These are phyloP conservation scores for Bombyx huttoni DNA, from an alignment of 2,888 invertebrate species.

Conservation along the genomic window DNA sequence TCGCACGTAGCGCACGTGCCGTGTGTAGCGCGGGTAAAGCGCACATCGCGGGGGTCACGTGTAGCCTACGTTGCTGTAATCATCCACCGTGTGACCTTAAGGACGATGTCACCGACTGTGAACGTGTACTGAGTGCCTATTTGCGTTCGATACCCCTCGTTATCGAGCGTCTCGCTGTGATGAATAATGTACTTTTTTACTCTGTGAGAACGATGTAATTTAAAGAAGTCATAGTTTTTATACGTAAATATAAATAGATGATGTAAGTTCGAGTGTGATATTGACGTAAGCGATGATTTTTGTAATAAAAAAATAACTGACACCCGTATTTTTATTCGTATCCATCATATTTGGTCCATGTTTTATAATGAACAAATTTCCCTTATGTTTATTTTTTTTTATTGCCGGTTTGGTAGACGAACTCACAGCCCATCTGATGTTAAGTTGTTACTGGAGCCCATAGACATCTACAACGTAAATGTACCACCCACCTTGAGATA, in stretches of 20 bases:
- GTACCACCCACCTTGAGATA: too few species aligned
- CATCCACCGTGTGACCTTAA: constrained; percentile 6
- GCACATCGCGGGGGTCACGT: constrained; percentile 12
- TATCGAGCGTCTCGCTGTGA: constrained; percentile 57
- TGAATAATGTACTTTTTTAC: constrained; percentile 58
- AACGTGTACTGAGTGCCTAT: constrained; percentile 50
- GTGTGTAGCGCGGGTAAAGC: constrained; percentile 8
- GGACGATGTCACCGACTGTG: constrained; percentile 59
- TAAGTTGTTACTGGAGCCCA: too few species aligned
- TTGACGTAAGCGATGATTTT: constrained; percentile 65
- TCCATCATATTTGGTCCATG: background rate
- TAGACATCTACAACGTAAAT: too few species aligned
- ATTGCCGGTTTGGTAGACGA: too few species aligned
- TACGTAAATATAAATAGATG: constrained; percentile 70
- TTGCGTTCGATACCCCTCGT: constrained; percentile 56
- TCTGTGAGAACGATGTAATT: constrained; percentile 63
- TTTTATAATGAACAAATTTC: background rate
- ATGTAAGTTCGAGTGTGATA: constrained; percentile 72
- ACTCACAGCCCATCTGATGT: too few species aligned
- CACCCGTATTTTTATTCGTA: constrained; percentile 9
- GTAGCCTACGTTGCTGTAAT: background rate
- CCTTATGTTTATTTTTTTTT: background rate
- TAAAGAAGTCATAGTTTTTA: constrained; percentile 73
- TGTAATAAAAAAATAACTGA: constrained; percentile 54
- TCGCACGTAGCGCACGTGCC: background rate